phyloP scores from a whole-genome alignment of 37 sponge, comb jelly and placozoan species.

The Lycopodina hypogea region DNA sequence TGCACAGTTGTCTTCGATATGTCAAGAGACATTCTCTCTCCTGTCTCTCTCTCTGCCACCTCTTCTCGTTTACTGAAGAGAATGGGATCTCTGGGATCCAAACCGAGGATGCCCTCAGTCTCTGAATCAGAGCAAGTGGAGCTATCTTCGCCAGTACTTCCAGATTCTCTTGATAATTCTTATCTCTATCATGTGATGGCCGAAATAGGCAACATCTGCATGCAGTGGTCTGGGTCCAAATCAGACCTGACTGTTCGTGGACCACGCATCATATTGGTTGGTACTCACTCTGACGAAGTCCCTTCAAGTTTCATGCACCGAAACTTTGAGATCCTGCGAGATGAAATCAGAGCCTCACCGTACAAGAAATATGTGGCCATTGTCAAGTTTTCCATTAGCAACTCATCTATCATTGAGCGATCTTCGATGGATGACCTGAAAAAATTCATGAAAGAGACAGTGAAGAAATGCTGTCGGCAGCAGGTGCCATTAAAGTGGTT shows the following conservation, averaged over 20 bases:
- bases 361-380: conserved; percentile 35
- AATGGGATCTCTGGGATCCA: conserved; percentile 9
- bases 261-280: conserved; percentile 55
- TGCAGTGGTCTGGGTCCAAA: conserved; percentile 38
- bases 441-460: conserved; percentile 29
- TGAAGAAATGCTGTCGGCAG: conserved; percentile 48
- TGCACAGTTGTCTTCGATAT: conserved; percentile 34
- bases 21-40: conserved; percentile 36
- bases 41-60: conserved; percentile 9
- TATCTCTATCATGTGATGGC: conserved; percentile 45
- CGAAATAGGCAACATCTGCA: conserved; percentile 31
- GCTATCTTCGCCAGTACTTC: neutral
- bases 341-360: conserved; percentile 35
- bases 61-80: neutral
- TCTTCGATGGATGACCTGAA: conserved; percentile 55
- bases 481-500: conserved; percentile 69
- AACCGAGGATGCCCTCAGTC: neutral
- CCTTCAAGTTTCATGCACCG: conserved; percentile 6
- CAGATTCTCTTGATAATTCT: neutral
- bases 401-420: conserved; percentile 63
- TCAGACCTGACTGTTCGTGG: conserved; percentile 31
- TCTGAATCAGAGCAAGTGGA: neutral
- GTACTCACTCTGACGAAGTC: conserved; percentile 62
- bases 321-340: conserved; percentile 35
- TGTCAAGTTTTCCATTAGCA: conserved; percentile 43